phyloP scores from a whole-genome alignment of 2,888 invertebrate genomes.

The Acheta domesticus region DNA sequence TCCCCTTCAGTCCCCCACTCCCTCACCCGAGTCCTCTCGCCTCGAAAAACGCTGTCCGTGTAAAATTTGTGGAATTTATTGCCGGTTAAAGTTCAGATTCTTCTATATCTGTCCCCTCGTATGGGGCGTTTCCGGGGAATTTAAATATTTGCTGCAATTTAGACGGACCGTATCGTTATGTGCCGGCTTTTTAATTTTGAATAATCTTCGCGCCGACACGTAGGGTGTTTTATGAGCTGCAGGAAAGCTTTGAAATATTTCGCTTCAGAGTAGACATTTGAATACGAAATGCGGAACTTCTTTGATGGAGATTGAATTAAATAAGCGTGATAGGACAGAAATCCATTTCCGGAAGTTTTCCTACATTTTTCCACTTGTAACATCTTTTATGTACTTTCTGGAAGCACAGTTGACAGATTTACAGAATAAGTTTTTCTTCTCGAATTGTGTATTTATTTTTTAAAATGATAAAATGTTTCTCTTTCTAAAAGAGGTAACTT shows the following conservation, averaged over 20 bases:
- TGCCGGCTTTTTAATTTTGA: slow-evolving; percentile 8
- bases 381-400: too few species aligned
- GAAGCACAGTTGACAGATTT: neutral
- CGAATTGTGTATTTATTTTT: too few species aligned
- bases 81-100: neutral
- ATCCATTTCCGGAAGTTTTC: too few species aligned
- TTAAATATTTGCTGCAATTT: slow-evolving; percentile 7
- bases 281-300: neutral
- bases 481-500: too few species aligned
- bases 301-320: slow-evolving; percentile 8
- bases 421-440: too few species aligned
- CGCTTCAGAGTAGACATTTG: neutral
- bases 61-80: neutral
- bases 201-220: neutral
- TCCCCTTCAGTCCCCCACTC: neutral
- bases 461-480: too few species aligned
- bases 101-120: slow-evolving; percentile 3
- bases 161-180: neutral
- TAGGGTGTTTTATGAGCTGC: slow-evolving; percentile 1
- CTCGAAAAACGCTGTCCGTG: neutral
- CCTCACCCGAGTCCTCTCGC: neutral
- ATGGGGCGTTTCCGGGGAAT: slow-evolving; percentile 1
- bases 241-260: neutral
- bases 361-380: too few species aligned
- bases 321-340: neutral